Evolutionary conservation across 2,888 invertebrate species (phyloP).

Genomic region (Zhengitettix transpicula): DNA sequence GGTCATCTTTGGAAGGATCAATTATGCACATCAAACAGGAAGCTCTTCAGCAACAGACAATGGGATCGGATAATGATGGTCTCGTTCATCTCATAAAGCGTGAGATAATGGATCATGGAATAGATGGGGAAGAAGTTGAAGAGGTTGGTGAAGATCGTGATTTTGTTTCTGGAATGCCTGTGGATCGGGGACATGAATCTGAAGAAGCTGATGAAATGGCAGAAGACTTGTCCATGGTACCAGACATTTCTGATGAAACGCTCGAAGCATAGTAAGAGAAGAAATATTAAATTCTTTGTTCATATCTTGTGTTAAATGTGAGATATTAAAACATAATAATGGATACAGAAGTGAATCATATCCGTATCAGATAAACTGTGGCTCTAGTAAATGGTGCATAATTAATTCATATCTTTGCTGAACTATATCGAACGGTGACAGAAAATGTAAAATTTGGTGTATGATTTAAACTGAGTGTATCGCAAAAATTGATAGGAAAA

Average conservation of each 20-base stretch:
- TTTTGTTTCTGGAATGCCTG: constrained; percentile 2
- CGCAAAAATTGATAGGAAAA: neutral
- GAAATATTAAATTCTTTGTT: neutral
- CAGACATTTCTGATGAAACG: constrained; percentile 10
- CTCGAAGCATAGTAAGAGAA: constrained; percentile 13
- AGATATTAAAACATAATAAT: neutral
- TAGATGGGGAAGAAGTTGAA: constrained; percentile 11
- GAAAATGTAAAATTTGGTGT: too few species aligned
- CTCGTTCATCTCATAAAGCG: constrained; percentile 13
- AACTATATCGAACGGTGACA: too few species aligned
- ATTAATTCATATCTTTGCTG: too few species aligned
- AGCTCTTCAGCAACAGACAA: neutral
- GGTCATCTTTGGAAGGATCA: constrained; percentile 11
- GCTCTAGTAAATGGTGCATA: neutral
- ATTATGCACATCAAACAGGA: constrained; percentile 14
- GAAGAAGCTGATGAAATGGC: constrained; percentile 13
- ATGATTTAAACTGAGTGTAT: too few species aligned
- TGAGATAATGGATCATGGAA: constrained; percentile 13
- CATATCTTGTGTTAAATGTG: neutral
- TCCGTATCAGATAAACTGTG: neutral
- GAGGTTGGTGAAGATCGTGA: constrained; percentile 7
- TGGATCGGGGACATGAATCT: constrained; percentile 7
- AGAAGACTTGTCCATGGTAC: constrained; percentile 14
- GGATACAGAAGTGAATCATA: neutral
- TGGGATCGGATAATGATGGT: constrained; percentile 8